Evolutionary conservation across 2,888 invertebrate species (phyloP), one percentile per base, ranked within the genome.

Genomic region (Limnephilus rhombicus): DNA sequence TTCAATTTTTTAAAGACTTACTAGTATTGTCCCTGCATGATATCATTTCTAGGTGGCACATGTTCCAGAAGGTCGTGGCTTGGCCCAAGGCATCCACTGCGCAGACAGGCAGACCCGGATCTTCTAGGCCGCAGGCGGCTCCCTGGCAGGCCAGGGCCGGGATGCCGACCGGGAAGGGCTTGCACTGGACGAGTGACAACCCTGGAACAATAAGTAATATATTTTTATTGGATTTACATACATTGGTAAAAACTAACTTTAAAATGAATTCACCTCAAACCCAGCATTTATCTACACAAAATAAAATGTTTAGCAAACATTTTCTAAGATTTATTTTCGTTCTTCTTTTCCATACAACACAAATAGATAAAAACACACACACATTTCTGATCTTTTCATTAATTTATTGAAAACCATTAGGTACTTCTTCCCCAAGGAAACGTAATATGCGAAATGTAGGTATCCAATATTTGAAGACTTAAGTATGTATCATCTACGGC

Each of bases 11-110:
- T 11, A 45, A 41, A 53, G 4, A 80, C 96, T 96, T 95, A 97
- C 97, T 96, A 91, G 96, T 96, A 94, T 97, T 96, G 93, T 96
- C 96, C 93, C 96, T 96, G 94, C 97, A 97, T 81, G 96, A 97
- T 0, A 95, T 96, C 18, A 96, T 95, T 93, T 96, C 96, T 41
- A 97, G 95, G 94, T 96, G 96, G 94, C 97, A 97, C 9, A 96
- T 94, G n/a, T 96, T 97, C 82, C 96, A 96, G 93, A 97, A 97
- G 1, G 97, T 97, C 94, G 96, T 94, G 1, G 96, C 96, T 0
- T 96, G 95, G 49, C 97, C 97, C 1, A 96, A 95, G 0, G 96
- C 97, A 94, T 97, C 97, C 93, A 97, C 96, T 0, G 96, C 97
- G 94, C 97, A 97, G 4, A 97, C 96, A 0, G 97, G 97, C 0